Evolutionary conservation across 1,140 invertebrate species (phyloP), one percentile per base, ranked within the genome.

Genomic region (Prorops nasuta): DNA sequence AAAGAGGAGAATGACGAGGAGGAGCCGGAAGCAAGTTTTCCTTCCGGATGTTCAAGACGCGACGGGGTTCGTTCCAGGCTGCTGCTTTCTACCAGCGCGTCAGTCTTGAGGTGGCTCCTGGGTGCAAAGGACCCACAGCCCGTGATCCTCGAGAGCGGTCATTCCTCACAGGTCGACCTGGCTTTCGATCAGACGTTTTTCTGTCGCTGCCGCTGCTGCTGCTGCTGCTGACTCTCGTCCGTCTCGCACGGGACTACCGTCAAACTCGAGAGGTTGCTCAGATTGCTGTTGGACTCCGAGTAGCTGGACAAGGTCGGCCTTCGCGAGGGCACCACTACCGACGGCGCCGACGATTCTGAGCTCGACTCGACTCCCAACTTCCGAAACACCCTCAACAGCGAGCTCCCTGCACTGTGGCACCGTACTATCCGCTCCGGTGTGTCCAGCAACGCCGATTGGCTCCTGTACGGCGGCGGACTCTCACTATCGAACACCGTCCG

Each of bases 401-500:
- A 74, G 39, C 71, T 75, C 4, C 72, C 67, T 2, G 71, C 69
- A 52, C 71, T 75, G 49, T 75, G 71, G 45, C 70, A 72, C n/a
- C 70, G 67, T 16, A 70, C 64, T 66, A 74, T 66, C 40, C 70
- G 63, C 20, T 74, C 71, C 0, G 67, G 65, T 21, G 67, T 51
- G n/a, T 74, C 72, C 18, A 72, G 20, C 44, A 72, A 36, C 51
- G 79, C 78, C 49, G 80, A 84, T 66, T 77, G 80, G 38, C 83
- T 84, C 52, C 83, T 74, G 60, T 85, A 86, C 8, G 84, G 83
- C 20, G 84, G 84, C 40, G 83, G 83, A 53, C 82, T 83, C 58
- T 86, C 83, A 49, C 83, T 81, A 56, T 87, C 84, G 62, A 83
- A 82, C 20, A 87, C 82, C 28, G 85, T 88, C 60, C 83, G 80